A percentile compares a stretch with the other conserved stretches of the same genome.
phyloP scores from a whole-genome alignment of 2,113 vertebrate genomes.

The Tinamus guttatus region DNA sequence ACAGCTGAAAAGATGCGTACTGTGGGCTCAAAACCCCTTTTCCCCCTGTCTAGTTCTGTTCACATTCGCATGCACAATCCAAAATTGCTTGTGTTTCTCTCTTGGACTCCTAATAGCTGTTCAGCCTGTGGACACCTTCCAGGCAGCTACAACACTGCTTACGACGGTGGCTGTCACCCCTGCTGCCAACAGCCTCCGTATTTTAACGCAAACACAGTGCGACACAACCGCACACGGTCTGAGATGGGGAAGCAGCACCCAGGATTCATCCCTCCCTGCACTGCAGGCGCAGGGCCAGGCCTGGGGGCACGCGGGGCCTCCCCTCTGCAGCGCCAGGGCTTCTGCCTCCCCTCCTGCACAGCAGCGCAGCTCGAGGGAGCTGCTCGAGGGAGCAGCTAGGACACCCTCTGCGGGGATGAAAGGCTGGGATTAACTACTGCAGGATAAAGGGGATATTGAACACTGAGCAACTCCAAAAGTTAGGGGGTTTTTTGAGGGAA shows the following conservation, averaged over 20 bases:
- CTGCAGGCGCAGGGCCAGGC: neutral
- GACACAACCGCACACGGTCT: neutral
- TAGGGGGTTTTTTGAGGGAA: neutral
- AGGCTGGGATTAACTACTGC: neutral
- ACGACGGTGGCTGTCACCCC: neutral
- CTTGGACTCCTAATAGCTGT: neutral
- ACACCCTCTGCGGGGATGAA: neutral
- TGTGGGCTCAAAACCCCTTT: neutral
- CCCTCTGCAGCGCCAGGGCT: neutral
- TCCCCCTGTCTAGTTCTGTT: neutral
- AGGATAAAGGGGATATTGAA: neutral
- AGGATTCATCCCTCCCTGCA: neutral
- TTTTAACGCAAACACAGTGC: neutral
- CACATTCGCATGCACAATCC: neutral
- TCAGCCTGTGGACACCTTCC: neutral
- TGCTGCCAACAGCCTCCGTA: neutral
- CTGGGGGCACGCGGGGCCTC: fast-evolving
- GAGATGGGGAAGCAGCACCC: neutral
- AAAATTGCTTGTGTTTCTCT: neutral
- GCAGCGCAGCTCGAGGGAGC: neutral
- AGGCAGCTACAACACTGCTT: neutral
- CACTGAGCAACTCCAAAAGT: neutral
- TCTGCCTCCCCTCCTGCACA: neutral
- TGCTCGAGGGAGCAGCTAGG: neutral
- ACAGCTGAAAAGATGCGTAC: neutral